Evolutionary conservation across 2,113 vertebrate genomes (phyloP).

Genomic region (Odocoileus virginianus): DNA sequence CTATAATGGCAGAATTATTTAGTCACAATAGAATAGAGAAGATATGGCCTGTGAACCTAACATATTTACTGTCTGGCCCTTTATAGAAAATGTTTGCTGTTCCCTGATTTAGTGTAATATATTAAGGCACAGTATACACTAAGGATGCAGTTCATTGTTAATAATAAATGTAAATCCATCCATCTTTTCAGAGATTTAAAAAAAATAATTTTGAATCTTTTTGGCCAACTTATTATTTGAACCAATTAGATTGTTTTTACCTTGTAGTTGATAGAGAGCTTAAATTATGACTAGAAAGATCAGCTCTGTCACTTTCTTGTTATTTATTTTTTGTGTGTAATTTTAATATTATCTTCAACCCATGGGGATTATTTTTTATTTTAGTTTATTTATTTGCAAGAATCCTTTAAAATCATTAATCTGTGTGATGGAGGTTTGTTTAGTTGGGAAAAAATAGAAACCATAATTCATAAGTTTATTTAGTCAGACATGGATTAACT

Average conservation of each 20-base stretch:
- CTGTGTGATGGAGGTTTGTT: not conserved
- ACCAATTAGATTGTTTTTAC: slow-evolving; percentile 13
- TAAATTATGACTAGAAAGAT: not conserved
- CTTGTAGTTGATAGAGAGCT: not conserved
- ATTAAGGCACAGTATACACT: not conserved
- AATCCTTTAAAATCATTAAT: slow-evolving; percentile 12
- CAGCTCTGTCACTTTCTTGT: not conserved
- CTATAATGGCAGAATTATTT: not conserved
- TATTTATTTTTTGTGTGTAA: slow-evolving; percentile 28
- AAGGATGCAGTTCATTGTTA: not conserved
- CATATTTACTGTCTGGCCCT: not conserved
- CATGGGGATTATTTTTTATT: not conserved
- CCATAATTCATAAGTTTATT: not conserved
- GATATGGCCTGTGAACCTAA: not conserved
- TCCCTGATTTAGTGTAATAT: not conserved
- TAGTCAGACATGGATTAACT: not conserved
- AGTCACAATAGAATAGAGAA: not conserved
- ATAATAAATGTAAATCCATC: not conserved
- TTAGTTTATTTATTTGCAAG: not conserved
- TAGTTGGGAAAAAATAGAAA: not conserved
- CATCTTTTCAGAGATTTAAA: not conserved
- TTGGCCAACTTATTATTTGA: not conserved
- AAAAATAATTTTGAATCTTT: slow-evolving; percentile 6
- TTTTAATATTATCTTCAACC: slow-evolving; percentile 21
- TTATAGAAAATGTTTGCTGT: not conserved